These are phyloP conservation scores for Heteronetta atricapilla DNA, from an alignment of 2,113 vertebrate species.

Conservation along the genomic window DNA sequence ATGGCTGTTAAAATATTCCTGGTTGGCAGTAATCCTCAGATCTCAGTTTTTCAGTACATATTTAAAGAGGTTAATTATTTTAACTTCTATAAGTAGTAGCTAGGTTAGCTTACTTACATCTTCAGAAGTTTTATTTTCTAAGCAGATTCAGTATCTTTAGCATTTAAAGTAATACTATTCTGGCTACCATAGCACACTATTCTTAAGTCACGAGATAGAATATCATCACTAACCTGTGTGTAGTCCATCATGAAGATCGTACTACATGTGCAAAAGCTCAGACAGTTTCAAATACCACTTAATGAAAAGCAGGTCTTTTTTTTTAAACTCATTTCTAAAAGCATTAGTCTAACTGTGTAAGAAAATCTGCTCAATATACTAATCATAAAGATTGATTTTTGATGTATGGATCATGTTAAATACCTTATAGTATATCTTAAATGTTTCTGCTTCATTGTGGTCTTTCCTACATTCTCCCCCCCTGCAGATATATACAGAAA, in stretches of 20 bases:
- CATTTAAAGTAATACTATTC: neutral
- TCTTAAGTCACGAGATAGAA: neutral
- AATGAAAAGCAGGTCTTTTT: neutral
- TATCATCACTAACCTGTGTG: neutral
- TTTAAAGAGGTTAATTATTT: neutral
- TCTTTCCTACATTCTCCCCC: neutral
- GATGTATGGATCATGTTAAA: neutral
- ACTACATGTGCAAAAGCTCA: neutral
- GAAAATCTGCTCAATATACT: neutral
- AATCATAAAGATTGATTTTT: neutral
- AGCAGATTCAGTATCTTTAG: neutral
- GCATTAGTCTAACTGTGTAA: neutral
- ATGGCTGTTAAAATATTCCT: neutral
- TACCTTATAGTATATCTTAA: neutral
- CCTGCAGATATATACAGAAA: neutral
- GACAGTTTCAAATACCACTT: neutral
- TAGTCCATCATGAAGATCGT: neutral
- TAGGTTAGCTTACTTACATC: neutral
- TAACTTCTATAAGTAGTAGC: neutral
- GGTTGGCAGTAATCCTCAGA: neutral
- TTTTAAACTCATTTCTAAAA: neutral
- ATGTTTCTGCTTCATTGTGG: neutral
- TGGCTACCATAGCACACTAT: neutral
- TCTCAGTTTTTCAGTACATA: neutral
- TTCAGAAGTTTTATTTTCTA: neutral